These are phyloP conservation scores for Gastrophysa polygoni DNA, from an alignment of 2,888 invertebrate species.

Conservation along the genomic window DNA sequence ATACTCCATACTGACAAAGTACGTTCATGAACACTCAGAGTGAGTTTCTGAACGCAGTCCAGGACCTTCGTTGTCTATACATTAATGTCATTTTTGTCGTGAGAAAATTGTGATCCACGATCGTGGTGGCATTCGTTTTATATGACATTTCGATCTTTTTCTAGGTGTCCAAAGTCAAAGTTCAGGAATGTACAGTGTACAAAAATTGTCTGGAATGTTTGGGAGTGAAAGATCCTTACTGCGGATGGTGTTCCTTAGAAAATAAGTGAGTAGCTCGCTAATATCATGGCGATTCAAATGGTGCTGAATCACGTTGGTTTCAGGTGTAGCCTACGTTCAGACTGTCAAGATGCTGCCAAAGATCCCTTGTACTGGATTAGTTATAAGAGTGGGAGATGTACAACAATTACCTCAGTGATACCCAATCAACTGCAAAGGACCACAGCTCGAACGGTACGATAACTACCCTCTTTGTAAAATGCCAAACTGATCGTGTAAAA, in stretches of 20 bases:
- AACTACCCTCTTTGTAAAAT: too few relatives aligned
- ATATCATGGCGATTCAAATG: too few relatives aligned
- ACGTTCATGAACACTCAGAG: too few relatives aligned
- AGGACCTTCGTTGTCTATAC: too few relatives aligned
- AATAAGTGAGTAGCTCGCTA: slow-evolving; percentile 70
- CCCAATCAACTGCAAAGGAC: slow-evolving; percentile 92
- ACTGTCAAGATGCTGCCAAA: slow-evolving; percentile 90
- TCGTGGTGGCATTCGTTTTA: too few relatives aligned
- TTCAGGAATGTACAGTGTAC: slow-evolving; percentile 92
- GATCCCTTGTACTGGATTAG: slow-evolving; percentile 96
- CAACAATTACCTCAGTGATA: slow-evolving; percentile 90
- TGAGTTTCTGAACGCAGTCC: too few relatives aligned
- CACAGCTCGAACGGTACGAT: slow-evolving; percentile 85
- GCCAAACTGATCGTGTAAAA: slow-evolving; percentile 26
- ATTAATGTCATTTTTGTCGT: too few relatives aligned
- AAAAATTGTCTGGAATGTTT: slow-evolving; percentile 90
- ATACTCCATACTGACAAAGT: too few relatives aligned
- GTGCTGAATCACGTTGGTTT: too few relatives aligned
- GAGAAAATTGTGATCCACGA: too few relatives aligned
- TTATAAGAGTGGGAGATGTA: slow-evolving; percentile 95
- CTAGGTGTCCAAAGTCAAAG: slow-evolving; percentile 87
- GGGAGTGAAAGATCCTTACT: slow-evolving; percentile 94
- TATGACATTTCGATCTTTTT: not conserved
- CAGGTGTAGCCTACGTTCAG: slow-evolving; percentile 86
- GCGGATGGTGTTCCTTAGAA: slow-evolving; percentile 96